These are phyloP conservation scores for Stegastes partitus DNA, from an alignment of 2,113 vertebrate genomes.

Conservation along the genomic window DNA sequence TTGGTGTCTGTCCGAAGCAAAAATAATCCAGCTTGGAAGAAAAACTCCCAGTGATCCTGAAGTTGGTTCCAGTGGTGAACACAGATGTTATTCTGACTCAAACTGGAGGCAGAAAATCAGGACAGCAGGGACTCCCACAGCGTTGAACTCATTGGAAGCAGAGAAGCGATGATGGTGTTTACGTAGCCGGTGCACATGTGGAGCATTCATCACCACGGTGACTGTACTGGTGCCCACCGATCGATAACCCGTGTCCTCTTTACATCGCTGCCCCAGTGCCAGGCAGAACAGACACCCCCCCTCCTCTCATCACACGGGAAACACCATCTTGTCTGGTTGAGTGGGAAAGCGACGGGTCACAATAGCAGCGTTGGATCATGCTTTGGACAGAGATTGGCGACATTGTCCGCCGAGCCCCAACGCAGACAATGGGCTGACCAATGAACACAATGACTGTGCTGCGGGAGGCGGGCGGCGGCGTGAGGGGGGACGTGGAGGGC, in stretches of 20 bases:
- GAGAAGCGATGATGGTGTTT: slow-evolving; percentile 17
- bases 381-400: slow-evolving; percentile 66
- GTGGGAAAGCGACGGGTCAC: slow-evolving; percentile 51
- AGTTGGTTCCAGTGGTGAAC: not conserved
- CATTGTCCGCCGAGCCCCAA: slow-evolving; percentile 57
- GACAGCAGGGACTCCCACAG: not conserved
- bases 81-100: slow-evolving; percentile 4
- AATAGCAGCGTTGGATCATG: slow-evolving; percentile 64
- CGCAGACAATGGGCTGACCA: slow-evolving; percentile 71
- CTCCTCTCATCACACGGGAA: slow-evolving; percentile 33
- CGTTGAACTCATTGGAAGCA: not conserved
- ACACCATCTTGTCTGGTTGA: slow-evolving; percentile 46
- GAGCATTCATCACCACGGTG: slow-evolving; percentile 22
- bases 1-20: not conserved
- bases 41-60: not conserved
- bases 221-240: slow-evolving; percentile 37
- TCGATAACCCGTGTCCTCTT: slow-evolving; percentile 27
- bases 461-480: slow-evolving; percentile 41
- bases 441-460: slow-evolving; percentile 68
- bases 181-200: not conserved
- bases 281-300: slow-evolving; percentile 44
- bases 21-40: slow-evolving; percentile 16
- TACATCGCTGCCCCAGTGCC: slow-evolving; percentile 41
- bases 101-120: slow-evolving; percentile 6
- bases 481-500: slow-evolving; percentile 31